Evolutionary conservation across 2,113 vertebrate species (phyloP), one percentile per base, ranked within the genome.

Genomic region (Hippocampus mohnikei): DNA sequence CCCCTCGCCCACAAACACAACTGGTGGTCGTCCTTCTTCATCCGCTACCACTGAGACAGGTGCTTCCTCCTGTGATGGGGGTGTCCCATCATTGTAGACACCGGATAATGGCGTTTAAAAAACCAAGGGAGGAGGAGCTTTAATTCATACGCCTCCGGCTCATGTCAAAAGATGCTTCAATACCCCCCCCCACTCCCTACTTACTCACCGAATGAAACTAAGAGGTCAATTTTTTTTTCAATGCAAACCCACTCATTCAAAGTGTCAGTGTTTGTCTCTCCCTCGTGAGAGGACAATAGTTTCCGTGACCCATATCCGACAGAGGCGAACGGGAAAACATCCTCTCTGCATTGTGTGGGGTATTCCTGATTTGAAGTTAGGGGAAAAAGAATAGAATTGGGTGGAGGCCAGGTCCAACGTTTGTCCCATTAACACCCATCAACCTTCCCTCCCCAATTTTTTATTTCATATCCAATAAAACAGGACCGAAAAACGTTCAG

Each of bases 11-110:
- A 46, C 52, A 75, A 77, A 84, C 81, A 76, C 85, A 85, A 70
- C 86, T 86, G 85, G 87, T 83, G 86, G 87, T 75, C 80, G 69
- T 87, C 80, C 79, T 70, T 85, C 80, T 87, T 84, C 78, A 74
- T 79, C 75, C 66, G 18, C 62, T 10, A 68, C 50, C 50, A 20
- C 71, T 76, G 61, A 82, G 85, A 78, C 88, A 89, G 88, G 85
- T 87, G 88, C 83, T 88, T 91, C 89, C 85, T 80, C 78, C 77
- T 52, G 41, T 0, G 52, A 21, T 25, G 72, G 42, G 29, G 18
- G 16, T 4, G 25, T 21, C 67, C 58, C 71, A 75, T 85, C 76
- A 70, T 82, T 71, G 67, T 74, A 79, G 83, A 78, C 77, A 71
- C 65, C 8, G 72, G 63, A 86, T 85, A 89, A 90, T 83, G 74